phyloP scores from a whole-genome alignment of 2,888 invertebrate genomes.

The Hipparchia semele region DNA sequence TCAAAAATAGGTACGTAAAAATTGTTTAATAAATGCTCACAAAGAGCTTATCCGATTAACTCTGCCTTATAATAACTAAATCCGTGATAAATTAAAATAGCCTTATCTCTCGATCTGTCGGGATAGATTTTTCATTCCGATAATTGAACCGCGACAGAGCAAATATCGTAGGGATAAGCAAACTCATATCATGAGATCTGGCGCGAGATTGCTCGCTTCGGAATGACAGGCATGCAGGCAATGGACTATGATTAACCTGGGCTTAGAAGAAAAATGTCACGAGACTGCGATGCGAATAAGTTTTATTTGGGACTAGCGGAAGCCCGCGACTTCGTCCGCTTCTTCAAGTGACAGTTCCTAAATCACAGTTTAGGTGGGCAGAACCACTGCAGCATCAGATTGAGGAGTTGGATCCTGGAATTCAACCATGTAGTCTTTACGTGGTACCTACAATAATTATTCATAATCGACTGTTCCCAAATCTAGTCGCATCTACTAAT shows the following conservation, averaged over 20 bases:
- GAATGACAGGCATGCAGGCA: slow-evolving; percentile 39
- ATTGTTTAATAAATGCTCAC: background rate
- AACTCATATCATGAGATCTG: slow-evolving; percentile 37
- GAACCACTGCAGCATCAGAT: no score
- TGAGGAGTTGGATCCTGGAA: no score
- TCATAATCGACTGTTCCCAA: no score
- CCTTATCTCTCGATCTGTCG: slow-evolving; percentile 4
- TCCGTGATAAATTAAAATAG: slow-evolving; percentile 1
- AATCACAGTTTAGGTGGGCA: no score
- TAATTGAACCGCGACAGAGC: slow-evolving; percentile 31
- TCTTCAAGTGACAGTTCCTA: no score
- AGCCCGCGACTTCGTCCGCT: no score
- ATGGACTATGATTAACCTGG: slow-evolving; percentile 41
- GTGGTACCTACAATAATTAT: no score
- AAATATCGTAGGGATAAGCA: slow-evolving; percentile 33
- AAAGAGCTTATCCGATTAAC: background rate
- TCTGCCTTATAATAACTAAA: background rate
- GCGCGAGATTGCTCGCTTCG: slow-evolving; percentile 35
- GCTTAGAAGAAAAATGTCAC: slow-evolving; percentile 39
- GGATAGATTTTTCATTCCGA: slow-evolving; percentile 24
- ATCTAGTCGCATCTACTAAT: no score
- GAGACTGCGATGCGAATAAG: slow-evolving; percentile 37
- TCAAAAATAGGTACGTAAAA: no score
- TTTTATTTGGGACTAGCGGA: slow-evolving; percentile 25
- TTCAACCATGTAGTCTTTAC: no score